phyloP scores from a whole-genome alignment of 2,113 vertebrate species.

The Alces alces region DNA sequence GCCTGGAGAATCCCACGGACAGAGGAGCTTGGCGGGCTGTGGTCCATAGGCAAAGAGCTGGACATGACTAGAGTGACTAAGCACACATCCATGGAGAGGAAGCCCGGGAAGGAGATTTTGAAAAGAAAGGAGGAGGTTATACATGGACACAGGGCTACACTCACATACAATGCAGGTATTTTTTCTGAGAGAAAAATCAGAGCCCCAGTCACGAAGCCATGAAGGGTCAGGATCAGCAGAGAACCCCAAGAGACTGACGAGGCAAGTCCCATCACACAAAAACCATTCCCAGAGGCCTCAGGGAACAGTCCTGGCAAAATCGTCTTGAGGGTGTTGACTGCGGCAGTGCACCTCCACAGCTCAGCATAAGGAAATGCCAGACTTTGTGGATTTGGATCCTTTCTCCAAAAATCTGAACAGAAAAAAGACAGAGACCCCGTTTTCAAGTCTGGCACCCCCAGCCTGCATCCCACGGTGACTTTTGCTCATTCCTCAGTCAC shows the following conservation, averaged over 20 bases:
- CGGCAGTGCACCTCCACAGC: no score
- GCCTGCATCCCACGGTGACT: not conserved
- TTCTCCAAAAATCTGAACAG: not conserved
- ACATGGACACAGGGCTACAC: not conserved
- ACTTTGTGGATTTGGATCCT: not conserved
- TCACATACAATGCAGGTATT: rapidly evolving
- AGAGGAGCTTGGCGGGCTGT: not conserved
- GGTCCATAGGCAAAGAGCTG: not conserved
- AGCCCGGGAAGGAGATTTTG: not conserved
- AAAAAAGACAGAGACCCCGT: not conserved
- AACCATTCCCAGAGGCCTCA: not conserved
- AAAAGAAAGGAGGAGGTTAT: not conserved
- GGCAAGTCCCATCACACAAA: not conserved
- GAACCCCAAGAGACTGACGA: not conserved
- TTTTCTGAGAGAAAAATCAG: not conserved
- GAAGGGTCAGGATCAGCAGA: not conserved
- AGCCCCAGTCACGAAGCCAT: not conserved
- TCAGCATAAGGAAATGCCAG: not conserved
- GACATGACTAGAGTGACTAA: not conserved
- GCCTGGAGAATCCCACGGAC: not conserved
- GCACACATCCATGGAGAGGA: not conserved
- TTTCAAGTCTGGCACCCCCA: not conserved
- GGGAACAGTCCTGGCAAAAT: not conserved
- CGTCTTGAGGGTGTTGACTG: not conserved
- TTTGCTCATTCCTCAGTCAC: not conserved